Evolutionary conservation across 1,140 invertebrate genomes (phyloP).

Genomic region (honey bee (Apis mellifera)): DNA sequence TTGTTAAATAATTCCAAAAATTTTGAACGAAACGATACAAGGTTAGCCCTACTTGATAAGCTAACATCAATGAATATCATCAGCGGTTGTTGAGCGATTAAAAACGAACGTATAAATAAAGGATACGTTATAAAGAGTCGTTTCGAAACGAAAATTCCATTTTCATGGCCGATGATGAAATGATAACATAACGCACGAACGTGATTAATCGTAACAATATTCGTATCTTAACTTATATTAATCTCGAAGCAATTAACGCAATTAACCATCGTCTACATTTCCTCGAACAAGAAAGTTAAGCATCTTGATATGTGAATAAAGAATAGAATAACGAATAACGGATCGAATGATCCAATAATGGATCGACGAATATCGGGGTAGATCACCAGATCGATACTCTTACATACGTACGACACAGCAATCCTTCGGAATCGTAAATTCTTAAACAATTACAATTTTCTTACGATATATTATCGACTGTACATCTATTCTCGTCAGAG

Average conservation of each 20-base stretch:
- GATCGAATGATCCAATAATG: neutral
- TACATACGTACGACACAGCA: neutral
- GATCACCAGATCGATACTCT: neutral
- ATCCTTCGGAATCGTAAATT: neutral
- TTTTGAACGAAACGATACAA: neutral
- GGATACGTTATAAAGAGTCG: neutral
- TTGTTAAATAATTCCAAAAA: neutral
- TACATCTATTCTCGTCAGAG: neutral
- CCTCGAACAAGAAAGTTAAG: neutral
- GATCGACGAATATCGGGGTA: neutral
- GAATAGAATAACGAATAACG: neutral
- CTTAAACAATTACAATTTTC: neutral
- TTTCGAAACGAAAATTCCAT: neutral
- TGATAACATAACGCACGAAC: neutral
- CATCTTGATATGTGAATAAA: slow-evolving; percentile 44
- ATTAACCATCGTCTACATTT: neutral
- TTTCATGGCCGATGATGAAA: neutral
- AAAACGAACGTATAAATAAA: neutral
- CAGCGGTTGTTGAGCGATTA: neutral
- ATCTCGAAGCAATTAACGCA: neutral
- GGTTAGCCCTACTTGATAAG: neutral
- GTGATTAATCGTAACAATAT: neutral
- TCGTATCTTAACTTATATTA: neutral
- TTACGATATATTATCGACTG: neutral
- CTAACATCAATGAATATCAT: neutral